A percentile compares a stretch with the other conserved stretches of the same genome.
These are phyloP conservation scores for Erithacus rubecula DNA, from an alignment of 2,797 vertebrate species.

Conservation along the genomic window DNA sequence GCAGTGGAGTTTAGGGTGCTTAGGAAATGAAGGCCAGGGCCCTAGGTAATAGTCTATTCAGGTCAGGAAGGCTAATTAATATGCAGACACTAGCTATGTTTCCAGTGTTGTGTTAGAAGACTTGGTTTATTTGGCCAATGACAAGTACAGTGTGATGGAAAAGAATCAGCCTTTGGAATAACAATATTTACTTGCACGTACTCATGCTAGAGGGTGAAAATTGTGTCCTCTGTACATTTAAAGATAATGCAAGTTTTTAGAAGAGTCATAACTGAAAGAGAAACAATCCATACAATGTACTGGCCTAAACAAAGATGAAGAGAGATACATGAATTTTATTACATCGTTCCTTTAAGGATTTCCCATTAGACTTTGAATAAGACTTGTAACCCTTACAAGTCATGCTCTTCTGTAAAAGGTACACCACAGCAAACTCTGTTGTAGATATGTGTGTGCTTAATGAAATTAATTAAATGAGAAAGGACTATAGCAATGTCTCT, in stretches of 20 bases:
- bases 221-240: not conserved
- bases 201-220: not conserved
- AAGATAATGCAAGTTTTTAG: not conserved
- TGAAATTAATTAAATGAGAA: not conserved
- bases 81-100: conserved; percentile 47
- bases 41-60: conserved; percentile 66
- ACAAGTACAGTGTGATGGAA: conserved; percentile 20
- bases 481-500: not conserved
- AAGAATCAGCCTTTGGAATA: not conserved
- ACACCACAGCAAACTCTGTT: not conserved
- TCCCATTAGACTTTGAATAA: conserved; percentile 15
- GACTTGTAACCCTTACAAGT: not conserved
- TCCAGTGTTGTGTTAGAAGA: conserved; percentile 50
- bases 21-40: conserved; percentile 62
- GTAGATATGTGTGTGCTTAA: not conserved
- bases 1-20: conserved; percentile 52
- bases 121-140: conserved; percentile 61
- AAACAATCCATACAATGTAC: not conserved
- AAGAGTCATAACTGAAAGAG: not conserved
- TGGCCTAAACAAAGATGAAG: not conserved
- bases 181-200: conserved; percentile 5
- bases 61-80: conserved; percentile 70
- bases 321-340: not conserved
- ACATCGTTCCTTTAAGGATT: not conserved
- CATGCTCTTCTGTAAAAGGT: not conserved